Conservation (phyloP, 1,140 invertebrate species). For the Periplaneta americana region DNA sequence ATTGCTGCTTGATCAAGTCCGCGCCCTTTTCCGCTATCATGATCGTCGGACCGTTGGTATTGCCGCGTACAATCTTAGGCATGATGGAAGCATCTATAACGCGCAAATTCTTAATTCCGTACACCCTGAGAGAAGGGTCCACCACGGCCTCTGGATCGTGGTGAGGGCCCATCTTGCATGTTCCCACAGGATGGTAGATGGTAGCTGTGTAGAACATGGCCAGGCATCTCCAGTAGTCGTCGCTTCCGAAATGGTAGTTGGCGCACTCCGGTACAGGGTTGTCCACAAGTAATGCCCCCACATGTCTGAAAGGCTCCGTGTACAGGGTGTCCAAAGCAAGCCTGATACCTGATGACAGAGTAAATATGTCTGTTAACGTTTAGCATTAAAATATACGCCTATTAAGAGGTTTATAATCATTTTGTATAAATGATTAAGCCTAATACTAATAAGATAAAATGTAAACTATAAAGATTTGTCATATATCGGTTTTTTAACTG, state of each 20-base stretch:
- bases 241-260: conserved; percentile 49
- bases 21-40: conserved; percentile 82
- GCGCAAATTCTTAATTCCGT: conserved; percentile 68
- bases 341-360: conserved; percentile 66
- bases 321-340: conserved; percentile 66
- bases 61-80: conserved; percentile 76
- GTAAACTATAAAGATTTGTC: too few relatives aligned
- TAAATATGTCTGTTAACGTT: too few relatives aligned
- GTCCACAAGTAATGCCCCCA: conserved; percentile 4
- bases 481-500: too few relatives aligned
- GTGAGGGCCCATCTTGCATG: conserved; percentile 87
- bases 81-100: conserved; percentile 85
- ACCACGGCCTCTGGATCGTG: conserved; percentile 82
- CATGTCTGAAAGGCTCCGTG: conserved; percentile 55
- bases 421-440: too few relatives aligned
- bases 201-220: conserved; percentile 72
- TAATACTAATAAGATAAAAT: too few relatives aligned
- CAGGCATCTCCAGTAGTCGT: conserved; percentile 78
- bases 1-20: conserved; percentile 68
- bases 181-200: conserved; percentile 83
- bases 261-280: conserved; percentile 5
- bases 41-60: conserved; percentile 77
- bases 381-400: too few relatives aligned
- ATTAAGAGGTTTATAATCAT: too few relatives aligned
- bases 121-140: conserved; percentile 73